phyloP scores from a whole-genome alignment of 2,113 vertebrate species.

The Aldabrachelys gigantea region DNA sequence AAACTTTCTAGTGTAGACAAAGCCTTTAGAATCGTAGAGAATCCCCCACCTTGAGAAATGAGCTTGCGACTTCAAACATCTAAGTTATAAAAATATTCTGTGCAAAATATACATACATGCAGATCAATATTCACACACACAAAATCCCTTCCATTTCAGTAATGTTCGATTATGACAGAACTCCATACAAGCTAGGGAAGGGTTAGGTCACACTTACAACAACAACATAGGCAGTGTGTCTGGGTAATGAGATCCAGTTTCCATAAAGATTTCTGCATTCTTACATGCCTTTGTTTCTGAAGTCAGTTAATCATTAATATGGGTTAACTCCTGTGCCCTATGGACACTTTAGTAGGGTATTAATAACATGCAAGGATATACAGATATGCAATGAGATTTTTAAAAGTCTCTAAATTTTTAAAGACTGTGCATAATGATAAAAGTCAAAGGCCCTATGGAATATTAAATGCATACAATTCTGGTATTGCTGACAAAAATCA shows the following conservation, averaged over 20 bases:
- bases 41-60: not conserved
- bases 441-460: not conserved
- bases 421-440: not conserved
- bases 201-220: not conserved
- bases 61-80: accelerated
- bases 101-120: not conserved
- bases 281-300: slow-evolving; percentile 13
- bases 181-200: not conserved
- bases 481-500: not conserved
- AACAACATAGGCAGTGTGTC: not conserved
- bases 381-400: not conserved
- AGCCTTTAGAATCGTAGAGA: not conserved
- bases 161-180: not conserved
- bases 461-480: not conserved
- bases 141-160: not conserved
- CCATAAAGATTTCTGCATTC: slow-evolving; percentile 22
- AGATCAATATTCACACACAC: not conserved
- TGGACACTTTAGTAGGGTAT: not conserved
- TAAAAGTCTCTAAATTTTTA: not conserved
- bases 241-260: not conserved
- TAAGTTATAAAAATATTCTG: not conserved
- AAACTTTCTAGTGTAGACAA: not conserved
- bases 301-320: slow-evolving; percentile 15
- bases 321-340: slow-evolving; percentile 14
- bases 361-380: not conserved